A percentile compares a stretch with the other conserved stretches of the same genome.
These are phyloP conservation scores for Oxyteleia sp. DNA, from an alignment of 2,888 invertebrate genomes.

Conservation along the genomic window DNA sequence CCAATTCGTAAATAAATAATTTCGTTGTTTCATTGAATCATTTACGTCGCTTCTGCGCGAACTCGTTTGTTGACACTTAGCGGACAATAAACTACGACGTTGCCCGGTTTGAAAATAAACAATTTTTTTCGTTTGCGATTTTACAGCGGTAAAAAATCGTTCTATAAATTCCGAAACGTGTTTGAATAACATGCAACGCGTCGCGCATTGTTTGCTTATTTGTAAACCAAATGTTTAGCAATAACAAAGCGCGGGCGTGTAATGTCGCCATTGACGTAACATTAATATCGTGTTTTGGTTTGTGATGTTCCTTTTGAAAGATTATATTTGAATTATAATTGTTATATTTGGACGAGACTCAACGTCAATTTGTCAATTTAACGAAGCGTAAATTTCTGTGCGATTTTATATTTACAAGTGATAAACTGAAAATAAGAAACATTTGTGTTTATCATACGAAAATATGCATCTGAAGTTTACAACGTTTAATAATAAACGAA, in stretches of 20 bases:
- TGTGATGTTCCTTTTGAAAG: no score
- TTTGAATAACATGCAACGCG: constrained; percentile 1
- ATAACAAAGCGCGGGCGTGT: constrained; percentile 3
- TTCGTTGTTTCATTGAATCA: neutral
- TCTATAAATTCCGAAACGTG: neutral
- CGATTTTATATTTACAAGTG: no score
- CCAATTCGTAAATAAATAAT: constrained; percentile 2
- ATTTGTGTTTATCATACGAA: no score
- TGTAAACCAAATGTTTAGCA: constrained; percentile 15
- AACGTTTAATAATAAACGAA: no score
- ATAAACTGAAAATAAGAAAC: no score
- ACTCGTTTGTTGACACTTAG: neutral
- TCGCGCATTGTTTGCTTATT: constrained; percentile 1
- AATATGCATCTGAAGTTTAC: no score
- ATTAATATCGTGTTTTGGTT: neutral
- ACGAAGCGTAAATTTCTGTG: no score
- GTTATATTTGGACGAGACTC: no score
- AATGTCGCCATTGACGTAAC: constrained; percentile 1
- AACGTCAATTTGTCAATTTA: no score
- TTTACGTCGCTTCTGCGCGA: neutral
- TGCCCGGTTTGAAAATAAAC: neutral
- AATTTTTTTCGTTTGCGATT: neutral
- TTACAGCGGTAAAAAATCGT: neutral
- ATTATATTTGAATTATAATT: no score
- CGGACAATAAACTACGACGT: neutral